Evolutionary conservation across 2,113 vertebrate genomes (phyloP).

Genomic region (Lampris megalopsis): DNA sequence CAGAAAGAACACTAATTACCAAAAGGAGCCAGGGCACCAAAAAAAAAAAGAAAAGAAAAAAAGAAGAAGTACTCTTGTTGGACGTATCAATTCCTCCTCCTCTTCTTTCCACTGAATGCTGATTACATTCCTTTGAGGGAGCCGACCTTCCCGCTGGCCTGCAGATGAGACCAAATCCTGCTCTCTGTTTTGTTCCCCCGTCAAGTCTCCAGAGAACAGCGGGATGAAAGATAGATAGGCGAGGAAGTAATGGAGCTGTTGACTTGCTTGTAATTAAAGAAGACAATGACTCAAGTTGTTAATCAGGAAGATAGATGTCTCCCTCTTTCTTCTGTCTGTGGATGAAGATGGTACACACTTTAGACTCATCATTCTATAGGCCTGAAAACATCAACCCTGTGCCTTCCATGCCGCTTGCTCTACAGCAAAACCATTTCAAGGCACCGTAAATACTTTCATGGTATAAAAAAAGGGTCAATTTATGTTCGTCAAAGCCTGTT

Average conservation of each 20-base stretch:
- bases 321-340: slow-evolving; percentile 41
- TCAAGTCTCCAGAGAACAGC: slow-evolving; percentile 47
- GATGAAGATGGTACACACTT: slow-evolving; percentile 27
- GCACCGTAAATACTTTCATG: slow-evolving; percentile 1
- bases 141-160: slow-evolving; percentile 52
- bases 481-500: slow-evolving; percentile 38
- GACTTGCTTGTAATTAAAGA: slow-evolving; percentile 77
- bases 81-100: slow-evolving; percentile 48
- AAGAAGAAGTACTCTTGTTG: slow-evolving; percentile 43
- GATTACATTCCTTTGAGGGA: slow-evolving; percentile 49
- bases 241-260: slow-evolving; percentile 67
- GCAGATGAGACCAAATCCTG: slow-evolving; percentile 51
- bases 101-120: slow-evolving; percentile 53
- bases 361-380: slow-evolving; percentile 47
- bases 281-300: slow-evolving; percentile 75
- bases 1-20: slow-evolving; percentile 65
- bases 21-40: slow-evolving; percentile 31
- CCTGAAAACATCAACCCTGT: not conserved
- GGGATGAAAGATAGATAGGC: slow-evolving; percentile 62
- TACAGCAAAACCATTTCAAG: not conserved
- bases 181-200: slow-evolving; percentile 55
- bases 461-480: slow-evolving; percentile 33
- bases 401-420: not conserved
- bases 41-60: not conserved
- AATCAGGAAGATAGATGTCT: slow-evolving; percentile 70